Conservation (phyloP, 2,797 vertebrate species). For the Oreochromis grahami region DNA sequence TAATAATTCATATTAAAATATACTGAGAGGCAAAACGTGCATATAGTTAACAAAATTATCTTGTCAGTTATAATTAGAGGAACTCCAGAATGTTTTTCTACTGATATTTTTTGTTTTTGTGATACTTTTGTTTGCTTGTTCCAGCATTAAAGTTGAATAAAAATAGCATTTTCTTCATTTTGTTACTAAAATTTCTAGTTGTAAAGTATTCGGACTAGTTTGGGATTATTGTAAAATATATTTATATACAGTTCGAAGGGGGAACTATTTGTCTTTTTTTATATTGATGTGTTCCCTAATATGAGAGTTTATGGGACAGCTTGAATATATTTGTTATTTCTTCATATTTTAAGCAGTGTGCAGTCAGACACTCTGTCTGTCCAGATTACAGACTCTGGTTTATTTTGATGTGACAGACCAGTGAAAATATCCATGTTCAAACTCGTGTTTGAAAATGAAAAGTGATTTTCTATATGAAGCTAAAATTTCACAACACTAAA, state of each 20-base stretch:
- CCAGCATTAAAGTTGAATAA: background rate
- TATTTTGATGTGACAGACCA: background rate
- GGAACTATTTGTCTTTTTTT: background rate
- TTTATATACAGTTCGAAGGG: background rate
- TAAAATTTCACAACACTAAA: background rate
- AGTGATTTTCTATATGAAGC: background rate
- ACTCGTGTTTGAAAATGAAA: background rate
- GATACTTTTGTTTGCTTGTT: background rate
- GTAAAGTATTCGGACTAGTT: background rate
- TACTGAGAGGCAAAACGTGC: background rate
- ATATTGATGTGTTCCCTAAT: background rate
- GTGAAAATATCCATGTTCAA: background rate
- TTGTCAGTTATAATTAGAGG: too few relatives aligned
- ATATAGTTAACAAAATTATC: rapidly evolving
- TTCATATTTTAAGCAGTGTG: background rate
- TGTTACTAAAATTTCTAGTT: background rate
- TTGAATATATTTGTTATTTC: background rate
- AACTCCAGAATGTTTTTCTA: background rate
- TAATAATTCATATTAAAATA: background rate
- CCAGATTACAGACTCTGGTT: background rate
- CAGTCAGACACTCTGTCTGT: rapidly evolving
- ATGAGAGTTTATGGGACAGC: background rate
- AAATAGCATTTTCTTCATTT: background rate
- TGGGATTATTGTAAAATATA: background rate
- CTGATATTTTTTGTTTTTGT: background rate